A percentile compares a stretch with the other conserved stretches of the same genome.
These are phyloP conservation scores for Emydoidea blandingii DNA, from an alignment of 2,797 vertebrate genomes.

Conservation along the genomic window DNA sequence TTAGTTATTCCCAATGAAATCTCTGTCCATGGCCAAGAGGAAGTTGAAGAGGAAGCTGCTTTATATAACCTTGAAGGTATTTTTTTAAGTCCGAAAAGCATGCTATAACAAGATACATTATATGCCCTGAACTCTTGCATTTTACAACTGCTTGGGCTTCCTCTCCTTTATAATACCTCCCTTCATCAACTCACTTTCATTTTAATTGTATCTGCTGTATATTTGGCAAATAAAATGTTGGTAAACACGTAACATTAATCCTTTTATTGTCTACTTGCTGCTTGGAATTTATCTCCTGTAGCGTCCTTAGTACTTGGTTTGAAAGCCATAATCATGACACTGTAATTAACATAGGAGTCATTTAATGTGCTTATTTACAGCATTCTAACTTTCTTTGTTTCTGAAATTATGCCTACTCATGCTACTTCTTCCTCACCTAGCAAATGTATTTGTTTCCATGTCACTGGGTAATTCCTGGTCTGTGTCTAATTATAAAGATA, in stretches of 20 bases:
- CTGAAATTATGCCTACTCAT: not conserved
- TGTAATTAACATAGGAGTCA: constrained; percentile 2
- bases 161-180: not conserved
- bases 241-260: not conserved
- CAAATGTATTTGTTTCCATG: not conserved
- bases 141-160: not conserved
- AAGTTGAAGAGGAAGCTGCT: not conserved
- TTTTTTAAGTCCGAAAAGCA: constrained; percentile 13
- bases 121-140: not conserved
- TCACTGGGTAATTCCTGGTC: not conserved
- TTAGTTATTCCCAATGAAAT: constrained; percentile 1
- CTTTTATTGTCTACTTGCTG: not conserved
- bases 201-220: not conserved
- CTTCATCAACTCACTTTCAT: not conserved
- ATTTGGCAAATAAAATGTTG: not conserved
- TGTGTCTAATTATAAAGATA: not conserved
- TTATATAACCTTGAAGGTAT: not conserved
- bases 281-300: constrained; percentile 16
- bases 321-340: not conserved
- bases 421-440: not conserved
- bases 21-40: not conserved
- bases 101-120: not conserved
- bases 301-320: not conserved
- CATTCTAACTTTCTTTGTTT: constrained; percentile 5
- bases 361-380: constrained; percentile 16